These are phyloP conservation scores for Lucilia sericata DNA, from an alignment of 1,140 invertebrate genomes.

Conservation along the genomic window DNA sequence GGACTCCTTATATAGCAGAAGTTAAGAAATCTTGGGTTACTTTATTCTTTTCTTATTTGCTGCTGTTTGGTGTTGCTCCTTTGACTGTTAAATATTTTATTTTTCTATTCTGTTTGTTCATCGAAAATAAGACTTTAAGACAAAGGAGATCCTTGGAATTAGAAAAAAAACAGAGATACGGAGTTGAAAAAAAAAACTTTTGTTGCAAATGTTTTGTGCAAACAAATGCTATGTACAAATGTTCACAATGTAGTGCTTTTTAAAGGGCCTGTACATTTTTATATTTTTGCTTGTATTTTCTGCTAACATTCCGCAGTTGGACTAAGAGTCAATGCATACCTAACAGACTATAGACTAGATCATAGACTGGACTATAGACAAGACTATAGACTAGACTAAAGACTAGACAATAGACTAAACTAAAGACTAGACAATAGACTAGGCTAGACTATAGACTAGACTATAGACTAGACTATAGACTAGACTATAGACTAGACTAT, in stretches of 20 bases:
- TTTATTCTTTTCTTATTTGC: not conserved
- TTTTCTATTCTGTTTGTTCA: not conserved
- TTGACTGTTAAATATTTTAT: not conserved
- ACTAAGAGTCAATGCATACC: no score
- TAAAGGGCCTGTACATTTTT: not conserved
- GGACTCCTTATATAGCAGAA: not conserved
- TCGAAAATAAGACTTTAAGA: not conserved
- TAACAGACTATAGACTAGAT: no score
- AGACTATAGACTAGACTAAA: no score
- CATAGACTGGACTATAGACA: no score
- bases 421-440: no score
- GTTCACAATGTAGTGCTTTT: not conserved
- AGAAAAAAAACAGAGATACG: not conserved
- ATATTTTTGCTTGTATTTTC: no score
- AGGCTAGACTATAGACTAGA: no score
- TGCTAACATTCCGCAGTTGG: no score
- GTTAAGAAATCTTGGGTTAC: not conserved
- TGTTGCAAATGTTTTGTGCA: not conserved
- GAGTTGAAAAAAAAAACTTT: not conserved
- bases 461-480: no score
- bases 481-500: no score
- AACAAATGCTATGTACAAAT: not conserved
- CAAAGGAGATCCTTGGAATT: slow-evolving; percentile 4
- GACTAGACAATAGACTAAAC: no score
- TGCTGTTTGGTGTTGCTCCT: not conserved